Evolutionary conservation across 1,140 invertebrate species (phyloP).

Genomic region (Cryptotermes secundus): DNA sequence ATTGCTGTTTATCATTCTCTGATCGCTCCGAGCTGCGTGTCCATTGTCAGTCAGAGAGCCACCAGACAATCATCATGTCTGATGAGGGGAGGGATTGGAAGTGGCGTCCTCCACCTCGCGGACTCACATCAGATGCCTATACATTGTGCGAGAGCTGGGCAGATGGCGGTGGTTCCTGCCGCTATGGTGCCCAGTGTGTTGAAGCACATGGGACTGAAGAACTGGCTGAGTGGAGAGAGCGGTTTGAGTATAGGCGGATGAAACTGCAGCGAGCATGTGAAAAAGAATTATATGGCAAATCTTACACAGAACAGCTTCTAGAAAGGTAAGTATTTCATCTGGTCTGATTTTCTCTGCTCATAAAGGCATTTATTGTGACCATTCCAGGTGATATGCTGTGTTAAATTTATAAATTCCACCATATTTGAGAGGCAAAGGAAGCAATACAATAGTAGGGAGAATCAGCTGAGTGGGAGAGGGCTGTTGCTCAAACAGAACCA

Average conservation of each 20-base stretch:
- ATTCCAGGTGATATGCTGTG: too few relatives aligned
- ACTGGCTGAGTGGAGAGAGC: constrained; percentile 71
- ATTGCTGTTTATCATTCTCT: constrained; percentile 62
- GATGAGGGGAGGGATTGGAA: constrained; percentile 71
- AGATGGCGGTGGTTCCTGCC: constrained; percentile 55
- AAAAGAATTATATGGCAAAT: constrained; percentile 66
- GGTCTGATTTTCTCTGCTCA: not conserved
- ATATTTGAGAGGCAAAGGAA: too few relatives aligned
- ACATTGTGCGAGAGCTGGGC: constrained; percentile 57
- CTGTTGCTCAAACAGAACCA: too few relatives aligned
- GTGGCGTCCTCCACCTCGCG: constrained; percentile 66
- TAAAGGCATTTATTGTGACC: too few relatives aligned
- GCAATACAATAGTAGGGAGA: too few relatives aligned
- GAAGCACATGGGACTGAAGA: constrained; percentile 73
- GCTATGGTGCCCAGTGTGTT: constrained; percentile 70
- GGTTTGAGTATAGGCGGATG: constrained; percentile 66
- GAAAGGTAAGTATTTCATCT: constrained; percentile 51
- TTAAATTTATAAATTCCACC: too few relatives aligned
- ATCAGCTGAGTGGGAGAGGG: too few relatives aligned
- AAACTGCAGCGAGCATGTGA: constrained; percentile 65
- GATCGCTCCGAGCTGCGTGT: constrained; percentile 58
- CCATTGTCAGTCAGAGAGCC: constrained; percentile 65
- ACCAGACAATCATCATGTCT: constrained; percentile 69
- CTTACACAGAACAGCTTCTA: constrained; percentile 64
- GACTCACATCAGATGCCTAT: constrained; percentile 55